Conservation (phyloP, 2,888 invertebrate genomes). For the Leucophora obtusa region DNA sequence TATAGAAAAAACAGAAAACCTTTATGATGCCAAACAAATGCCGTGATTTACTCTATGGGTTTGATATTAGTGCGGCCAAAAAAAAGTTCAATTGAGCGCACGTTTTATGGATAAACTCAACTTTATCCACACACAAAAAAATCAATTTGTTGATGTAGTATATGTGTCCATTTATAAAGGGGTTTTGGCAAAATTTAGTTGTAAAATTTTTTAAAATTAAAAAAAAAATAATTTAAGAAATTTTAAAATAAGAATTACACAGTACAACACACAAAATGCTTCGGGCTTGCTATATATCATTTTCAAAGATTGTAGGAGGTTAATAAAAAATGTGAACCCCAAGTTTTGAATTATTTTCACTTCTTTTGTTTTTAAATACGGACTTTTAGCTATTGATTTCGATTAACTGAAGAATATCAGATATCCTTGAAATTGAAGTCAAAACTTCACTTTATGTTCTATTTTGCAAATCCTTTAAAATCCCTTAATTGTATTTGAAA, state of each 20-base stretch:
- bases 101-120: slow-evolving; percentile 61
- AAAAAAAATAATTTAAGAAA: slow-evolving; percentile 24
- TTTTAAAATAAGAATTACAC: slow-evolving; percentile 2
- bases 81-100: slow-evolving; percentile 63
- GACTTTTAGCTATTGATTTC: no score
- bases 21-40: slow-evolving; percentile 60
- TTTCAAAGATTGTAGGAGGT: no score
- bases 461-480: no score
- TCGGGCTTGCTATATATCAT: no score
- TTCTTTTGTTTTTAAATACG: no score
- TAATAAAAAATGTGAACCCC: no score
- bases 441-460: no score
- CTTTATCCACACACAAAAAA: slow-evolving; percentile 45
- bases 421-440: no score
- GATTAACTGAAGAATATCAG: no score
- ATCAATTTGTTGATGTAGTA: slow-evolving; percentile 56
- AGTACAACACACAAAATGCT: no score
- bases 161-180: slow-evolving; percentile 36
- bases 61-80: slow-evolving; percentile 54
- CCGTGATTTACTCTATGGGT: slow-evolving; percentile 56
- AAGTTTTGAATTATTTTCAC: no score
- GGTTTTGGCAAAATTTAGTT: slow-evolving; percentile 9
- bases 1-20: slow-evolving; percentile 20
- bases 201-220: slow-evolving; percentile 4
- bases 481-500: no score